Evolutionary conservation across 2,888 invertebrate species (phyloP).

Genomic region (Vannuccia rotundouncinata): DNA sequence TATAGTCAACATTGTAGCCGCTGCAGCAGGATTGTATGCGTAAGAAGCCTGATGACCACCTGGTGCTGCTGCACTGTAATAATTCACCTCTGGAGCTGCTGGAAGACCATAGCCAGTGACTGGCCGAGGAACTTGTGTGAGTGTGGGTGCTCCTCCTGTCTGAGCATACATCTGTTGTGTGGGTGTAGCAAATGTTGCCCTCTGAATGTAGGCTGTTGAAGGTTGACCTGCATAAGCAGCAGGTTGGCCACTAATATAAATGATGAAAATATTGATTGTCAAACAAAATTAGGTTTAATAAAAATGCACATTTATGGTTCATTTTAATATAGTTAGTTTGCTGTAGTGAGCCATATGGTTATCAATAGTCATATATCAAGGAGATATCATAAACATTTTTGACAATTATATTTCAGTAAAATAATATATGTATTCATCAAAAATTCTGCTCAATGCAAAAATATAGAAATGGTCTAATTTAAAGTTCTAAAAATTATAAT

Average conservation of each 20-base stretch:
- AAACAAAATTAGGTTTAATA: no score
- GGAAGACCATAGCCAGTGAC: background rate
- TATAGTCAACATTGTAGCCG: background rate
- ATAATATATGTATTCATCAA: no score
- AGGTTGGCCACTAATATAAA: background rate
- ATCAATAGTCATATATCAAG: no score
- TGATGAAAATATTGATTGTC: no score
- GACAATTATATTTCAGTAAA: no score
- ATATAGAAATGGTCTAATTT: no score
- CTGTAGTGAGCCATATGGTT: no score
- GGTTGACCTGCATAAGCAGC: background rate
- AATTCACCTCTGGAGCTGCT: background rate
- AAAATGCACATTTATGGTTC: no score
- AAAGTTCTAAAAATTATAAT: no score
- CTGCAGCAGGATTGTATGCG: background rate
- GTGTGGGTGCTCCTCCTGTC: background rate
- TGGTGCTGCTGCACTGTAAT: background rate
- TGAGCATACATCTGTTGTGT: background rate
- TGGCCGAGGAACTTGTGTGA: background rate
- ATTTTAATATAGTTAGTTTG: no score
- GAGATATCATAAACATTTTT: no score
- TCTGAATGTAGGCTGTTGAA: background rate
- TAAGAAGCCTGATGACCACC: background rate
- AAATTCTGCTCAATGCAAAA: no score
- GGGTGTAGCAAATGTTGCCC: background rate